These are phyloP conservation scores for Brenthis hecate DNA, from an alignment of 2,888 invertebrate species.

Conservation along the genomic window DNA sequence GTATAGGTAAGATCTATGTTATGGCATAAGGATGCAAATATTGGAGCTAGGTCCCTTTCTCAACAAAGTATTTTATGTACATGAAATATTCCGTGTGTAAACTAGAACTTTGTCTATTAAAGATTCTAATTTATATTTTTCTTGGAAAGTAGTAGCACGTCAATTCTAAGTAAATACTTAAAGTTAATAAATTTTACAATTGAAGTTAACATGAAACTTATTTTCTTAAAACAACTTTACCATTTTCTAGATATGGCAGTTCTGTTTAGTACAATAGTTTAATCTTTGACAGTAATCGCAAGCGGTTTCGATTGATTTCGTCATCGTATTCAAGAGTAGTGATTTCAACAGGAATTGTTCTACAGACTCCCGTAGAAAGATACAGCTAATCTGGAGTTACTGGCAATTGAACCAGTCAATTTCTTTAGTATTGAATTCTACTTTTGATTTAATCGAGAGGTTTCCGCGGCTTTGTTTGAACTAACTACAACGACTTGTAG, in stretches of 20 bases:
- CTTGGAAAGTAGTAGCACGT: too few relatives aligned
- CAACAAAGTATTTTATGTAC: too few relatives aligned
- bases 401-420: slow-evolving; percentile 45
- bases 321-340: slow-evolving; percentile 57
- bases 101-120: background rate
- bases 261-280: slow-evolving; percentile 28
- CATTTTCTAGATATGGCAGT: background rate
- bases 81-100: too few relatives aligned
- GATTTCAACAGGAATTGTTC: slow-evolving; percentile 60
- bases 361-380: slow-evolving; percentile 50
- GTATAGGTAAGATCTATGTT: too few relatives aligned
- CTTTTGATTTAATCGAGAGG: slow-evolving; percentile 22
- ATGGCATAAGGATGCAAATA: too few relatives aligned
- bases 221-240: background rate
- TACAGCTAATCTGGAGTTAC: slow-evolving; percentile 43
- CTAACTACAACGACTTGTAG: background rate
- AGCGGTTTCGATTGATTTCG: slow-evolving; percentile 58
- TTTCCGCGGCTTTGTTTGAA: slow-evolving; percentile 10
- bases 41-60: too few relatives aligned
- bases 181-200: too few relatives aligned
- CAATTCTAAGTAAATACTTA: too few relatives aligned
- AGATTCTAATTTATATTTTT: background rate
- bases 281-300: slow-evolving; percentile 52
- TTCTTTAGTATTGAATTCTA: slow-evolving; percentile 37
- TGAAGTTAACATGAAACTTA: background rate